Percentiles rank a stretch among this genome's conserved stretches.
Evolutionary conservation across 1,140 invertebrate species (phyloP).

Genomic region (Telenomus remus): DNA sequence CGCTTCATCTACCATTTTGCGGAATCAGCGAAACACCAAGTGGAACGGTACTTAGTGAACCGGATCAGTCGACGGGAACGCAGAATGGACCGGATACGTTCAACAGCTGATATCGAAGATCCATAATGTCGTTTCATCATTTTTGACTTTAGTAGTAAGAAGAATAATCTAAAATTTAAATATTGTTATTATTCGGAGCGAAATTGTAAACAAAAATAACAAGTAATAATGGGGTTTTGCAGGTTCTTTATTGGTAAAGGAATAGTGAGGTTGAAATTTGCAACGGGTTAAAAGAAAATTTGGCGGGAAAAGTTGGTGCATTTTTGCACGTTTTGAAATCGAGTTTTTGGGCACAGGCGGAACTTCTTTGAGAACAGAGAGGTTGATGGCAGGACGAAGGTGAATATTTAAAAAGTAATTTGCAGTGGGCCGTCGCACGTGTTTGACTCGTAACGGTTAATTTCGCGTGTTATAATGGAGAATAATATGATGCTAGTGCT

Average conservation of each 20-base stretch:
- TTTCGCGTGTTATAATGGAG: slow-evolving; percentile 7
- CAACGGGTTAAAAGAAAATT: not conserved
- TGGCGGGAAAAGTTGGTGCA: not conserved
- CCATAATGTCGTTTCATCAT: slow-evolving; percentile 16
- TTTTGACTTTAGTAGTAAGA: slow-evolving; percentile 23
- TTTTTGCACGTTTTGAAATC: slow-evolving; percentile 18
- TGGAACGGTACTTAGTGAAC: slow-evolving; percentile 22
- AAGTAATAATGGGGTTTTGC: not conserved
- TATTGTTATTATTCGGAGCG: not conserved
- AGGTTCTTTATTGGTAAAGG: not conserved
- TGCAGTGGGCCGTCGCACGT: not conserved
- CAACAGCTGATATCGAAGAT: slow-evolving; percentile 64
- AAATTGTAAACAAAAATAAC: too few relatives aligned
- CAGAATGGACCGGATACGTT: slow-evolving; percentile 62
- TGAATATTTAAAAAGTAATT: slow-evolving; percentile 16
- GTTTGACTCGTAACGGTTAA: slow-evolving; percentile 14
- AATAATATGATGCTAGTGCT: slow-evolving; percentile 8
- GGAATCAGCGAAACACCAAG: slow-evolving; percentile 63
- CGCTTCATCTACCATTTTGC: slow-evolving; percentile 75
- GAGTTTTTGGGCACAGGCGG: not conserved
- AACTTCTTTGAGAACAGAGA: not conserved
- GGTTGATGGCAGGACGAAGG: not conserved
- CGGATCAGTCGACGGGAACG: slow-evolving; percentile 14
- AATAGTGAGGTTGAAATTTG: not conserved
- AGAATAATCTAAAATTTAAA: not conserved